phyloP scores from a whole-genome alignment of 1,140 invertebrate genomes.

The Drosophila hydei region DNA sequence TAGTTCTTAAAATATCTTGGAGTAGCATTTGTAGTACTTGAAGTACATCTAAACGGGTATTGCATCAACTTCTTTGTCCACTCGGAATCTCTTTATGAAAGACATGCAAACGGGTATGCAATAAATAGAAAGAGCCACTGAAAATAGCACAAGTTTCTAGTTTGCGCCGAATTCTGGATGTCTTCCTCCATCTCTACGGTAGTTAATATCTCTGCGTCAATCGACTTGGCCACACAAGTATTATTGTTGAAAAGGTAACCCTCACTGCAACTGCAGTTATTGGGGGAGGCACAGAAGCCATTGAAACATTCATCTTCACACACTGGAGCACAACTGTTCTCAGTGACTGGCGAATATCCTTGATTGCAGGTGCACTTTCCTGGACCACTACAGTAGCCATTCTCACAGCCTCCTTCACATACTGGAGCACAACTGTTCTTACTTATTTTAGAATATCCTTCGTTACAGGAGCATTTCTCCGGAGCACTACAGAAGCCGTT shows the following conservation, averaged over 20 bases:
- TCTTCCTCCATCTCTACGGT: background rate
- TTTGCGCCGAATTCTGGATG: background rate
- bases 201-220: background rate
- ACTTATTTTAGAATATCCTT: constrained; percentile 8
- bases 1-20: too few species aligned
- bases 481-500: constrained; percentile 11
- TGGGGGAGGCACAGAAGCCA: too few species aligned
- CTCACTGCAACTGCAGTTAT: constrained; percentile 22
- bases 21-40: background rate
- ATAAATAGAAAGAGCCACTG: constrained; percentile 35
- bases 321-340: constrained; percentile 15
- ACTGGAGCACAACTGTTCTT: constrained; percentile 18
- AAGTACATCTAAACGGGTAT: constrained; percentile 50
- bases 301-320: constrained; percentile 9
- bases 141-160: background rate
- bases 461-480: constrained; percentile 4
- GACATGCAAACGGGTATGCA: constrained; percentile 32
- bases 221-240: constrained; percentile 7
- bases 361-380: constrained; percentile 8
- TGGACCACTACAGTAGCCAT: constrained; percentile 8
- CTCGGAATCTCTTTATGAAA: constrained; percentile 29
- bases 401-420: constrained; percentile 7
- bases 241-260: constrained; percentile 10
- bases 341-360: constrained; percentile 9
- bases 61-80: constrained; percentile 53